Evolutionary conservation across 2,888 invertebrate genomes (phyloP).

Genomic region (Chirona hameri): DNA sequence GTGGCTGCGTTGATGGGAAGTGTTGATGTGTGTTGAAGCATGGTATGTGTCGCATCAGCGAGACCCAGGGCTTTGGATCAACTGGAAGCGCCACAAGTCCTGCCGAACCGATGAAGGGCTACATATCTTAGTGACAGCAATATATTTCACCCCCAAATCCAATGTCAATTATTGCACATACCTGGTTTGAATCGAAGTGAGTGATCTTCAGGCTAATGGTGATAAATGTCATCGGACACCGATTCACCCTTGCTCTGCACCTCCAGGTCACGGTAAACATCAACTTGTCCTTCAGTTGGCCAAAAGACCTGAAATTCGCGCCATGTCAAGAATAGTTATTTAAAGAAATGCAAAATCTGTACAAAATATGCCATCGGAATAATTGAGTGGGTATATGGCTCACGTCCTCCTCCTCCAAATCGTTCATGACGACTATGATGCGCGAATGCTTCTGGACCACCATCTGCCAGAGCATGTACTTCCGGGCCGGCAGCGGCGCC

Average conservation of each 20-base stretch:
- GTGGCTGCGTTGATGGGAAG: too few relatives aligned
- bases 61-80: too few relatives aligned
- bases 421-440: not conserved
- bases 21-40: too few relatives aligned
- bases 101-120: too few relatives aligned
- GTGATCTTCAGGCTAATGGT: not conserved
- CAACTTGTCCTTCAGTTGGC: not conserved
- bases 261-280: not conserved
- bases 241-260: not conserved
- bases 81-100: too few relatives aligned
- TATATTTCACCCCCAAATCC: too few relatives aligned
- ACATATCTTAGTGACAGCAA: too few relatives aligned
- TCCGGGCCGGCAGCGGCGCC: conserved; percentile 44
- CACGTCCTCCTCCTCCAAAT: not conserved
- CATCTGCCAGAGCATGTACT: not conserved
- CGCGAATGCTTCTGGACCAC: not conserved
- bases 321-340: too few relatives aligned
- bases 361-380: too few relatives aligned
- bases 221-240: not conserved
- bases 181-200: not conserved
- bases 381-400: not conserved
- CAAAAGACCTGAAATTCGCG: not conserved
- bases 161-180: not conserved
- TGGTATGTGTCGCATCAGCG: too few relatives aligned
- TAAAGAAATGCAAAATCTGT: too few relatives aligned